Evolutionary conservation across 2,113 vertebrate species (phyloP).

Genomic region (Nothocercus nigrocapillus): DNA sequence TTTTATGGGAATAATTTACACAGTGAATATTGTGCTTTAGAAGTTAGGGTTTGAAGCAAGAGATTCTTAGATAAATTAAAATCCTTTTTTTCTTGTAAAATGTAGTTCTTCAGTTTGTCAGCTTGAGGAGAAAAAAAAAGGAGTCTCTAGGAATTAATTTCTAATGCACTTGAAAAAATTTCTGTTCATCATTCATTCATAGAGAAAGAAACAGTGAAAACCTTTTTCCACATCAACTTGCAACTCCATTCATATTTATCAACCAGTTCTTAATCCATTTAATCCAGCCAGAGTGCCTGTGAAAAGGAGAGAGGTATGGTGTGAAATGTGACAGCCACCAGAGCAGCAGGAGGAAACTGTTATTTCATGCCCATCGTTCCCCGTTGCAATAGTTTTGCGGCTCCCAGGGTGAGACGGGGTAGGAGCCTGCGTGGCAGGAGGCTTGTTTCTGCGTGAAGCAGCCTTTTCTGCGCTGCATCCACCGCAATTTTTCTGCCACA

Average conservation of each 20-base stretch:
- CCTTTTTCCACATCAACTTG: conserved; percentile 52
- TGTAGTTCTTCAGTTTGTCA: background rate
- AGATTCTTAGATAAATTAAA: conserved; percentile 3
- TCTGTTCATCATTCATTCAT: conserved; percentile 55
- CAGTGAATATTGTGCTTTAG: background rate
- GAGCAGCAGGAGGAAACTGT: conserved; percentile 62
- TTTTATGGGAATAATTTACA: background rate
- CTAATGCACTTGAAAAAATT: conserved; percentile 57
- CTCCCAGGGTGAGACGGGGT: fast-evolving
- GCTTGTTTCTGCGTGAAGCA: background rate
- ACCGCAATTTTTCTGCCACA: background rate
- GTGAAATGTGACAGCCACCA: conserved; percentile 68
- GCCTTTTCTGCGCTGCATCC: fast-evolving
- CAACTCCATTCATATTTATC: conserved; percentile 66
- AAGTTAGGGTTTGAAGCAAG: background rate
- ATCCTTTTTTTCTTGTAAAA: background rate
- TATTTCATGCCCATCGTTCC: conserved; percentile 3
- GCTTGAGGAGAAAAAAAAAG: background rate
- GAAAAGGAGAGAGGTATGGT: conserved; percentile 62
- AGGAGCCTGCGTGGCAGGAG: background rate
- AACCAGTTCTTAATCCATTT: conserved; percentile 50
- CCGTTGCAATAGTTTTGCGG: background rate
- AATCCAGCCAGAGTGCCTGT: conserved; percentile 64
- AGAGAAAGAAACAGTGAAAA: conserved; percentile 60
- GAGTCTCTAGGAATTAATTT: conserved; percentile 50